Evolutionary conservation across 2,888 invertebrate genomes (phyloP), one percentile per base, ranked within the genome.

Genomic region (Gandaritis pyraliata): DNA sequence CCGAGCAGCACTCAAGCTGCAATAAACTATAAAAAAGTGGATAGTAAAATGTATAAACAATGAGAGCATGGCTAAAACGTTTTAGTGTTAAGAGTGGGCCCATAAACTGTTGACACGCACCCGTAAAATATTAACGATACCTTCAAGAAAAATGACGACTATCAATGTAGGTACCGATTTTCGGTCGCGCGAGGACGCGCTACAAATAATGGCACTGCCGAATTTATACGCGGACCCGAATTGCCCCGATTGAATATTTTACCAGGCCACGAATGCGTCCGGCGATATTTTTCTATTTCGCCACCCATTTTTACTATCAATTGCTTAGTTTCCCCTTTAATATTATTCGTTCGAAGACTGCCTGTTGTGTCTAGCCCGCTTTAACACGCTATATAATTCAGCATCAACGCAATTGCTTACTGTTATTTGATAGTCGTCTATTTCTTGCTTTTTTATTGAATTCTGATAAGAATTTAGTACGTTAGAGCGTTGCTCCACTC

Each of bases 171-270:
- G 86, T 82, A 88, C 84, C 90, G 90, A 90, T 90, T 88, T 87
- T 90, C 87, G 88, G 88, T 87, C 84, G 87, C 85, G 87, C 86
- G 87, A 82, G 85, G 87, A 86, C 86, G 81, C 85, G 87, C 88
- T 86, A 90, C 90, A 90, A 91, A 90, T 91, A 90, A 90, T 88
- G 89, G 83, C 82, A 82, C 85, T 86, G 75, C 86, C 81, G 83
- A 90, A 90, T 90, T 90, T 91, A 90, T 90, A 87, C 90, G 86
- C 85, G 88, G 86, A 83, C 87, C 88, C 87, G 88, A 88, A 91
- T 90, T 88, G 89, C 83, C 87, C 87, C 90, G 90, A 89, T 91
- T 92, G 90, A 91, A 92, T 92, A 92, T 91, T 92, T 92, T 89
- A 91, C 88, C 87, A 87, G 86, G 85, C 86, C 90, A 90, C 91